A percentile compares a stretch with the other conserved stretches of the same genome.
Evolutionary conservation across 2,113 vertebrate genomes (phyloP).

Genomic region (Dendrocopos noguchii): DNA sequence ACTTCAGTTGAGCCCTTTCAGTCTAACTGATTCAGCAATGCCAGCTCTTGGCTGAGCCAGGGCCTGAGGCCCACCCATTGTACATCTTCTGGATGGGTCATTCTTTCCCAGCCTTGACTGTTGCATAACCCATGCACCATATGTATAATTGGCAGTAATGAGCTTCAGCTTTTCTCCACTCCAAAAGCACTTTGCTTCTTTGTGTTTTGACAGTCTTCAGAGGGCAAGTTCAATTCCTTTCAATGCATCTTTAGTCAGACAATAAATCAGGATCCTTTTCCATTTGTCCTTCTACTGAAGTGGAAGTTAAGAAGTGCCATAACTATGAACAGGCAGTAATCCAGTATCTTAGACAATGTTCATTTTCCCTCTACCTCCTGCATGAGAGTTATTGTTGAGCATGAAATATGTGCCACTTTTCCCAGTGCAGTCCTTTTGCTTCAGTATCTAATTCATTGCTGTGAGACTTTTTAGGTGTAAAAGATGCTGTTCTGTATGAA

Average conservation of each 20-base stretch:
- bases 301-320: slow-evolving; percentile 47
- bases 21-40: background rate
- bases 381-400: background rate
- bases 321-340: slow-evolving; percentile 28
- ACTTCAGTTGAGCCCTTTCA: background rate
- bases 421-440: background rate
- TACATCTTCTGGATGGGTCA: slow-evolving; percentile 5
- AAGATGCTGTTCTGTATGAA: background rate
- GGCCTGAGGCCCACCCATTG: slow-evolving; percentile 32
- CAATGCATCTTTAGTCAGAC: slow-evolving; percentile 45
- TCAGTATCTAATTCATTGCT: background rate
- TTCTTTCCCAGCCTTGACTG: slow-evolving; percentile 22
- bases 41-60: slow-evolving; percentile 25
- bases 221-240: slow-evolving; percentile 38
- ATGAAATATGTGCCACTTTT: slow-evolving; percentile 47
- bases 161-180: slow-evolving; percentile 61
- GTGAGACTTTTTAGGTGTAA: background rate
- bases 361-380: background rate
- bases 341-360: background rate
- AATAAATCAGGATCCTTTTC: slow-evolving; percentile 53
- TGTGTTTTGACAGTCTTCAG: slow-evolving; percentile 65
- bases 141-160: slow-evolving; percentile 49
- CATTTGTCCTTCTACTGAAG: slow-evolving; percentile 35
- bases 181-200: slow-evolving; percentile 55
- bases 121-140: slow-evolving; percentile 37